Conservation (phyloP, 1,140 invertebrate species). For the Pseudomyrmex sp. region DNA sequence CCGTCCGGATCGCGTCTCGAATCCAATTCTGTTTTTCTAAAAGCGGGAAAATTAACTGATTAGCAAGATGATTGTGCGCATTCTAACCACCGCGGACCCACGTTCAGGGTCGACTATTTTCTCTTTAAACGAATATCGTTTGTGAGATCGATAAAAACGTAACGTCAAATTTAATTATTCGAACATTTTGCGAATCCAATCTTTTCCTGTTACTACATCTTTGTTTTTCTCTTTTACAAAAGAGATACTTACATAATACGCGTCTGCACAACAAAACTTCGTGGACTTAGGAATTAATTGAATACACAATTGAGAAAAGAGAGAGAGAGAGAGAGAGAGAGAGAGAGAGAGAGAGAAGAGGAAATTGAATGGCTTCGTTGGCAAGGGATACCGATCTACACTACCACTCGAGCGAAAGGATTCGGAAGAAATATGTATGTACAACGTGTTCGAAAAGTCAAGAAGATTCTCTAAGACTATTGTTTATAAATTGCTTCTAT, state of each 20-base stretch:
- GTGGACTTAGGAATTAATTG: conserved; percentile 62
- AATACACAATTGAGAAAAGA: conserved; percentile 49
- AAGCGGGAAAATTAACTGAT: conserved; percentile 68
- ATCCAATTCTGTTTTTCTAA: conserved; percentile 60
- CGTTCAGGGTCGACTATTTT: conserved; percentile 35
- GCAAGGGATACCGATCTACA: neutral
- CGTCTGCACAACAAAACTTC: neutral
- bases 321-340: no score
- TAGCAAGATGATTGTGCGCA: conserved; percentile 62
- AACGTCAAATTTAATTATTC: conserved; percentile 65
- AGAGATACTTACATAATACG: conserved; percentile 14
- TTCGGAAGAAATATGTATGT: neutral
- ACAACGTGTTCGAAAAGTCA: neutral
- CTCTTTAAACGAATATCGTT: conserved; percentile 22
- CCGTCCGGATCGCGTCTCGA: neutral
- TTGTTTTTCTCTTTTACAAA: neutral
- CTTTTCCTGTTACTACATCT: conserved; percentile 5
- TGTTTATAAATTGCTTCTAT: no score
- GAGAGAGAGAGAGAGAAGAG: no score
- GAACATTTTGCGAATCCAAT: conserved; percentile 63
- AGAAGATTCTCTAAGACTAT: neutral
- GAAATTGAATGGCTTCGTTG: conserved; percentile 53
- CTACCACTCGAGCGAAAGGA: neutral
- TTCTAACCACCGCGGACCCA: conserved; percentile 1
- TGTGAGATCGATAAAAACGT: neutral